Base-by-base conservation (phyloP, 37 sponge, comb jelly and placozoan species). In the Lycopodina hypogea region DNA sequence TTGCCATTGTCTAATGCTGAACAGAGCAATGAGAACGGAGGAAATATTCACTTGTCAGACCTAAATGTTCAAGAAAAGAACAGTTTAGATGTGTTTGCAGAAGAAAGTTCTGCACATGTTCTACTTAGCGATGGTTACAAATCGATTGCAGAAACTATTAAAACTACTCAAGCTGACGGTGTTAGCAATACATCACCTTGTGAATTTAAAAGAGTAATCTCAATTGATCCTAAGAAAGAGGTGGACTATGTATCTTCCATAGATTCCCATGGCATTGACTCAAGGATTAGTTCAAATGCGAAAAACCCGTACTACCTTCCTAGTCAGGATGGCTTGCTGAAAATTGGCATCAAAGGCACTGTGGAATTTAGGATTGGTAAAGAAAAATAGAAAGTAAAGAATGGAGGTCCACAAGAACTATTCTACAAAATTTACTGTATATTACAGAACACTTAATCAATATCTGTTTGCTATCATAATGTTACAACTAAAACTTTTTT, bases 231-330 rank as follows among this genome's bases (percentile, higher is more conserved):
- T 30, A 14, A 29, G 35, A 9, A 45, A 9, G 48, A 45, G 48
- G 48, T 45, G 48, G 66, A 32, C 18, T 33, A 7, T 34, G 34
- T 65, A 9, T 32, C 66, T 65, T 65, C 66, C 9, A 32, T 65
- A 34, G 66, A 65, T 33, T 17, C 30, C 17, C 66, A 65, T 65
- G 66, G 30, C 35, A 65, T 65, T 65, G 66, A 65, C 35, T 34
- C 35, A 2, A 65, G 33, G 35, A 34, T 33, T 65, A 33, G 17
- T 33, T 65, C 66, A 32, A 32, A 12, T 4, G 34, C 2, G 35
- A 28, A 73, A 23, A 56, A 73, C 32, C 22, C 35, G 7, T 51
- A 70, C 45, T 70, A 19, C 23, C 70, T 73, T 55, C 74, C 74
- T 29, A 33, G 56, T 1, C 56, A 53, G 56, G 56, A 73, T 8